Base-by-base conservation (phyloP, 2,888 invertebrate genomes). In the Lasioglossum zephyrum region DNA sequence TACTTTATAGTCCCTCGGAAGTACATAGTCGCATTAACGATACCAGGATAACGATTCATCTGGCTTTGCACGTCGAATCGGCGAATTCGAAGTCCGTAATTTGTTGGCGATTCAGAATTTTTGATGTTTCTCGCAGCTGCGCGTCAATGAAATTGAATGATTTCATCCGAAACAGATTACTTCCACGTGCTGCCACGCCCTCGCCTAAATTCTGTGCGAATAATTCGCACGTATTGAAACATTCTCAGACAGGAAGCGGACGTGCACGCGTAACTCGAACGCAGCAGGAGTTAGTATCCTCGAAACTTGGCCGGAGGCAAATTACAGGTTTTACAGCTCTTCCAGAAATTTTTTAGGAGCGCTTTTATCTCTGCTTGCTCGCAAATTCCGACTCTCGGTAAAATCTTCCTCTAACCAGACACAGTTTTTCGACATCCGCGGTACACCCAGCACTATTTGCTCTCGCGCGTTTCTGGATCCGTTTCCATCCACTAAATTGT, bases 401-500 rank as follows among this genome's bases (percentile, higher is more conserved):
- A 60, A 60, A 60, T 60, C 57, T n/a, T 13, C 57, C 49, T 49
- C 49, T 60, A 60, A 60, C 57, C 77, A 41, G 72, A 44, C 44
- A 22, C 53, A 78, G 69, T 84, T 82, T 78, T 74, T 74, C 74
- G 44, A 78, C 57, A 22, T 11, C n/a, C 36, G 44, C 75, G n/a
- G 41, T 73, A 16, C 31, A 13, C 22, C 16, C 4, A 22, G 41
- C n/a, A 41, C 73, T 77, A 73, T 53, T 53, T 39, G 44, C 39
- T 60, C 49, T 31, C 31, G n/a, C 31, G 18, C 49, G 13, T 39
- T 39, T 26, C 60, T 18, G 70, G 22, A 47, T 79, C 22, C 60
- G 57, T 72, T 73, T 73, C 78, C 84, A 83, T 83, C 41, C 22
- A 41, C 47, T 73, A 85, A 77, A 86, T 81, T 84, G 80, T 84